phyloP scores from a whole-genome alignment of 2,888 invertebrate genomes.

The Eugnorisma glareosa region DNA sequence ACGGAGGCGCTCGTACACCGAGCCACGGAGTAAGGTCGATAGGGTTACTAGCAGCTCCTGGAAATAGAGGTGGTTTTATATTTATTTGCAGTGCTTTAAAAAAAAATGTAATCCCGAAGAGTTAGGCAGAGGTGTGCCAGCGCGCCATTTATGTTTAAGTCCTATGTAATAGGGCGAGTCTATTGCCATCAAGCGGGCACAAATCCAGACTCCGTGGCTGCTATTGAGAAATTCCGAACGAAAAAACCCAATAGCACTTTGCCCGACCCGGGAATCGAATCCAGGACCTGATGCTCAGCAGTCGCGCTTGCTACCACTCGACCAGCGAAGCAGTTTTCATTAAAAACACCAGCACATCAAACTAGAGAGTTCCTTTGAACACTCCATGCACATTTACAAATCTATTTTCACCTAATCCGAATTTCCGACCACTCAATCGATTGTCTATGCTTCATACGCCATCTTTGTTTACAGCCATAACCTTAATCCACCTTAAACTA shows the following conservation, averaged over 20 bases:
- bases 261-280: not conserved
- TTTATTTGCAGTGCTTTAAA: not conserved
- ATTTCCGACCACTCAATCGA: constrained; percentile 20
- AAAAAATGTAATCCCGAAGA: not conserved
- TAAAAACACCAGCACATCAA: not conserved
- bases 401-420: constrained; percentile 8
- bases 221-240: not conserved
- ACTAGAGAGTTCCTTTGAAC: not conserved
- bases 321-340: not conserved
- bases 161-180: too few relatives aligned
- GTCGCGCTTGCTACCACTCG: too few relatives aligned
- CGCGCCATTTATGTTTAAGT: not conserved
- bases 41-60: constrained; percentile 98
- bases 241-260: not conserved
- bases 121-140: not conserved
- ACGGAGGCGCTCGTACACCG: constrained; percentile 97
- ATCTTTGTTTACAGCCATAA: constrained; percentile 31
- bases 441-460: constrained; percentile 28
- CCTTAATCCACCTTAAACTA: constrained; percentile 12
- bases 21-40: constrained; percentile 97
- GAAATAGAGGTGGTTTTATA: constrained; percentile 52
- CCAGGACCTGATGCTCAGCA: not conserved
- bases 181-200: too few relatives aligned
- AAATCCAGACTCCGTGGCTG: too few relatives aligned
- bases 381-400: not conserved